Base-by-base conservation (phyloP, 1,140 invertebrate genomes). In the Orius laevigatus region DNA sequence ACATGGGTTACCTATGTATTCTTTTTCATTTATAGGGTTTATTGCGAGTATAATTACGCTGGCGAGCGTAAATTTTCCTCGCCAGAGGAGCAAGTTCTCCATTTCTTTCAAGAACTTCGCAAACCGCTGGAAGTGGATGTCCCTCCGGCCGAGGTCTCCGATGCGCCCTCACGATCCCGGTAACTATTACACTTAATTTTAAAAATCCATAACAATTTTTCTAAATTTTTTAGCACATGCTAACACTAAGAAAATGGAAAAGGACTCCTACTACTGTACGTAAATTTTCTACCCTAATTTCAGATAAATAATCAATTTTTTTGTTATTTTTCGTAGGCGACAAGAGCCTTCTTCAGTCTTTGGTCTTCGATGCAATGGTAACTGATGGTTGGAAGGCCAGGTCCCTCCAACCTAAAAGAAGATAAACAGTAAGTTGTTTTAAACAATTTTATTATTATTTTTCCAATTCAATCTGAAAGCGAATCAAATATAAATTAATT, bases 91-190 rank as follows among this genome's bases (percentile, higher is more conserved):
- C 74, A 81, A 55, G 72, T 90, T 6, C 57, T 85, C 38, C 83
- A 90, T 63, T 90, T 90, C 65, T 63, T 91, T 49, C 69, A 72
- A 19, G 72, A 78, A 57, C 75, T 81, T 40, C 75, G 80, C 52
- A 71, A 76, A 51, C 82, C 83, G 79, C 48, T 88, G 84, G 84
- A 85, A 85, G 66, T 89, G 84, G 84, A 60, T 61, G 59, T 62
- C 60, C 20, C 53, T 62, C 5, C 53, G 61, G 45, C 59, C 59
- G 16, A 43, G 60, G 25, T 56, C 56, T 2, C 53, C 55, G 9
- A 41, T 51, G 11, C 25, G 43, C 18, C 41, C 35, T 8, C 50
- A 54, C 43, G 53, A 52, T 19, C 36, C 48, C 48, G 54, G 54
- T 55, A 50, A 45, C n/a, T n/a, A n/a, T n/a, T n/a, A n/a, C n/a